Base-by-base conservation (phyloP, 2,113 vertebrate species). In the Pardalotus punctatus region DNA sequence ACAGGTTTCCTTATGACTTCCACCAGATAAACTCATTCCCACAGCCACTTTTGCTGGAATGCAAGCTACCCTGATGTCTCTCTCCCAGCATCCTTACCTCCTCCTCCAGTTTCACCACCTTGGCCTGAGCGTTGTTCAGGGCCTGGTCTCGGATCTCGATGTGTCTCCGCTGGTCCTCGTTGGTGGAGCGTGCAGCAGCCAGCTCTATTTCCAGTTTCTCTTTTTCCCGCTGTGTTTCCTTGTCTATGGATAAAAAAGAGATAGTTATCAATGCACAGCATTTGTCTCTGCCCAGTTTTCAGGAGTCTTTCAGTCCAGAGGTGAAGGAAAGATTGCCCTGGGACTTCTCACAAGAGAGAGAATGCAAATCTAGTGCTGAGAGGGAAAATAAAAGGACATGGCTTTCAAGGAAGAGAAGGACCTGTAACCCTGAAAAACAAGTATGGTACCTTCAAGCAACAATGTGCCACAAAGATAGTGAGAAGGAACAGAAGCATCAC, bases 61-160 rank as follows among this genome's bases (percentile, higher is more conserved):
- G 21, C 35, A 47, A 70, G 20, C 31, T 64, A 36, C 40, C 51
- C 47, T 56, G 40, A 73, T 23, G 71, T 79, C 27, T 61, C 45
- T 42, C 38, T 74, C 31, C 83, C 33, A 56, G 81, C 79, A 70
- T 18, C 81, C 96, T 97, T 97, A 99, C 99, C 98, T 99, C 99
- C 95, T 99, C 99, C 96, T 99, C 99, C 94, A 99, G 97, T 80
- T 99, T 99, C 90, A 99, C 99, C 96, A 99, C 99, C 95, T 99
- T 99, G 92, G 99, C 99, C 96, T 99, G 99, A 38, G 99, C 99
- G 0, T 99, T 99, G 97, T 99, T 99, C 72, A 99, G 95, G 13
- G 99, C 99, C 97, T 99, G 99, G 97, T 99, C 99, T 81, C 99
- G 98, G 95, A 99, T 99, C 98, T 99, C 99, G 1, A 99, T 99